Base-by-base conservation (phyloP, 2,113 vertebrate genomes). In the Panurus biarmicus region DNA sequence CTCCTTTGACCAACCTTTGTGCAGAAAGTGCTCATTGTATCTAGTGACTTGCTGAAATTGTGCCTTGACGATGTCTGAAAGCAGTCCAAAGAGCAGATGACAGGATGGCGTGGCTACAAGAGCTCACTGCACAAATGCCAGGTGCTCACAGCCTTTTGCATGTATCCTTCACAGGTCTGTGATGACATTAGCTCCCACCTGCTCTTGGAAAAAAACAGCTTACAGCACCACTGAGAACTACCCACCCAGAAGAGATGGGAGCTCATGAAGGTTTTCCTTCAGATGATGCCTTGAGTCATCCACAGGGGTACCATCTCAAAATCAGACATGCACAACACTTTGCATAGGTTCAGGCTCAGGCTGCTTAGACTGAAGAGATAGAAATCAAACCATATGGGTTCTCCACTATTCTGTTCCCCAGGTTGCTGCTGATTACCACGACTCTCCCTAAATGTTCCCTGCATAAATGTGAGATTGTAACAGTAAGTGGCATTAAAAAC, bases 371-470 rank as follows among this genome's bases (percentile, higher is more conserved):
- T 57, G 51, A 87, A 87, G 47, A 85, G 48, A 8, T n/a, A 92
- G 66, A 89, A 95, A 87, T 16, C 13, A 36, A 83, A 70, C 29
- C 9, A 13, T 42, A 28, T 0, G 1, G 13, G 38, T 45, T 85
- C 44, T 36, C 24, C 10, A 6, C 26, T 66, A 21, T 60, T 78
- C 71, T 83, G 5, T 26, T 82, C 29, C 62, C 38, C 14, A 48
- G 71, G 42, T 80, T 0, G 1, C 1, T 83, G 51, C 75, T 38
- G 88, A 67, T 83, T 64, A 74, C 50, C n/a, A 77, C 67, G 40
- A 79, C 85, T 94, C 80, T 88, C 47, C 69, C 81, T 90, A 95
- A 92, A 95, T 62, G 53, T 40, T 57, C 74, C 51, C 62, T 73
- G 54, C 31, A 50, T 81, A 91, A 89, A 89, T 76, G 90, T 53